A percentile compares a stretch with the other conserved stretches of the same genome.
Evolutionary conservation across 1,140 invertebrate genomes (phyloP).

Genomic region (Tetraneura akinire): DNA sequence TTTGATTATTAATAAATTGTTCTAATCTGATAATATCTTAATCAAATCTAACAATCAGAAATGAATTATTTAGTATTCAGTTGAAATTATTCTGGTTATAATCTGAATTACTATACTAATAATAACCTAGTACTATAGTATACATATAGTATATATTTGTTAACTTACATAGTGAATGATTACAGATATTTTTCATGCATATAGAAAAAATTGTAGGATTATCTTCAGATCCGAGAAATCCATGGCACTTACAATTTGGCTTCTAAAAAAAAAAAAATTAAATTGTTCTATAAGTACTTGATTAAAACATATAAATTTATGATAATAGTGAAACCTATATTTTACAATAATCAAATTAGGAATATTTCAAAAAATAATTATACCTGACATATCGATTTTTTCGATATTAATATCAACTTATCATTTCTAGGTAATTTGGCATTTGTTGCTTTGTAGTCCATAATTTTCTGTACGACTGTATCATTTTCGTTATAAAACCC

Average conservation of each 20-base stretch:
- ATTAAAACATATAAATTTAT: too few relatives aligned
- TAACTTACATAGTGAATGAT: constrained; percentile 28
- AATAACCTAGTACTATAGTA: neutral
- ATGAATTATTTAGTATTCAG: neutral
- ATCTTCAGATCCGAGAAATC: neutral
- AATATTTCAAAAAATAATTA: too few relatives aligned
- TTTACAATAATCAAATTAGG: neutral
- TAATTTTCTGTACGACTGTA: neutral
- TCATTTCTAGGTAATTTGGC: neutral
- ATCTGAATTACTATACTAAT: neutral
- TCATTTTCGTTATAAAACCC: neutral
- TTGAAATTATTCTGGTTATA: neutral
- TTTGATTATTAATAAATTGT: neutral
- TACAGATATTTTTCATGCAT: constrained; percentile 8
- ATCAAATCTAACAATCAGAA: neutral
- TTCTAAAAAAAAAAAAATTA: constrained; percentile 25
- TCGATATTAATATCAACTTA: constrained; percentile 13
- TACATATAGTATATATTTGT: neutral
- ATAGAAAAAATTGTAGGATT: constrained; percentile 12
- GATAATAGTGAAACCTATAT: too few relatives aligned
- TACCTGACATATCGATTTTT: constrained; percentile 22
- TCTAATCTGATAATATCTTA: neutral
- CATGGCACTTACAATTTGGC: constrained; percentile 5
- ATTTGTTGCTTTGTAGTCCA: neutral
- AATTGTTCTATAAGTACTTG: too few relatives aligned